Base-by-base conservation (phyloP, 2,113 vertebrate species). In the Stercorarius parasiticus region DNA sequence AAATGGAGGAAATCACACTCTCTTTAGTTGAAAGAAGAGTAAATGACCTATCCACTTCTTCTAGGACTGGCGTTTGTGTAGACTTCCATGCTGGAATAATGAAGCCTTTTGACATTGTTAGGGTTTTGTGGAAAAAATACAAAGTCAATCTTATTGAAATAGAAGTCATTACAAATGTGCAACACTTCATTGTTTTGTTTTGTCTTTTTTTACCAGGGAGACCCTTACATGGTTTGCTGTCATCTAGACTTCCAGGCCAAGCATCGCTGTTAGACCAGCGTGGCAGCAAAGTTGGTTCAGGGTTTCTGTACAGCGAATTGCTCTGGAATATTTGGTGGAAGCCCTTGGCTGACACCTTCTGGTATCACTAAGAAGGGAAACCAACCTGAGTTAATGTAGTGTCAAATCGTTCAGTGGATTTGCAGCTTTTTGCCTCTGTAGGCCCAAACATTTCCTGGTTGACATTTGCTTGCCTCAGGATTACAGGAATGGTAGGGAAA, bases 271-370 rank as follows among this genome's bases (percentile, higher is more conserved):
- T 65, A 13, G 27, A 58, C 52, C 38, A 9, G 13, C 56, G 50
- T 34, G 65, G 10, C 13, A 10, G 52, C 10, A 58, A 62, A 30
- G 15, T 32, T 80, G 38, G 9, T 23, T 47, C 62, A 0, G 6
- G 13, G 8, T 22, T 76, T 76, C 55, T 67, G 18, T 23, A 7
- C 42, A 32, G 40, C 18, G 38, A 70, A 5, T 38, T 45, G 22
- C 7, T 73, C 59, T 56, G 36, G 19, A 66, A 16, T 30, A 9
- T 13, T 49, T 73, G 83, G 29, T 86, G 58, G 45, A 72, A 78
- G 64, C 52, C 43, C 81, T 96, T 71, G 90, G 43, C 82, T 97
- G 88, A 94, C 59, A 77, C 38, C 64, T 94, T 89, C 87, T 96
- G 95, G 93, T 84, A 19, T 53, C 70, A 9, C 45, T 62, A 9